Conservation (phyloP, 2,888 invertebrate genomes). For the Scrobipalpa atriplicella region DNA sequence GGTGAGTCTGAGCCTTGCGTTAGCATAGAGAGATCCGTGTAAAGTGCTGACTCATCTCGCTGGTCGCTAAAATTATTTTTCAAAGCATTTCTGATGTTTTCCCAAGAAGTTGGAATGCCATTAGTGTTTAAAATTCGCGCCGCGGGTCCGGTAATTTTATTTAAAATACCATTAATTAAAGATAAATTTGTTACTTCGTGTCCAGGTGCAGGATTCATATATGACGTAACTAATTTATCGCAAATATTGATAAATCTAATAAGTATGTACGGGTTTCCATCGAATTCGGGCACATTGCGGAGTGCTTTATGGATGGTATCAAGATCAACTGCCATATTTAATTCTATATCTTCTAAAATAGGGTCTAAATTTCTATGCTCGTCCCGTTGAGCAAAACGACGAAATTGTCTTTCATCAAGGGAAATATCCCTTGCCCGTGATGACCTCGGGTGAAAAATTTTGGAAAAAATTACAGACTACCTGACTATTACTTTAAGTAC, state of each 20-base stretch:
- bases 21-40: conserved; percentile 6
- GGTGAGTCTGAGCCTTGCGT: conserved; percentile 10
- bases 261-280: not conserved
- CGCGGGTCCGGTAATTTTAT: conserved; percentile 11
- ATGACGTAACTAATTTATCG: not conserved
- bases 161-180: conserved; percentile 13
- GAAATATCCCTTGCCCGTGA: not conserved
- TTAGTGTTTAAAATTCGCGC: conserved; percentile 3
- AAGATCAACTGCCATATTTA: not conserved
- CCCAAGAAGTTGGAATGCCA: conserved; percentile 12
- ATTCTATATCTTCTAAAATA: not conserved
- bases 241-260: not conserved
- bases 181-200: conserved; percentile 11
- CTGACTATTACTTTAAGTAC: too few relatives aligned
- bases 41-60: conserved; percentile 11
- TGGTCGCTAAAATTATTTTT: conserved; percentile 10
- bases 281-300: conserved; percentile 3
- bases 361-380: not conserved
- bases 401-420: not conserved
- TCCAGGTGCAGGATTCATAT: conserved; percentile 13
- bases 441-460: conserved; percentile 15
- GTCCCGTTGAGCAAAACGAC: not conserved
- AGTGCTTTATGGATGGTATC: conserved; percentile 12
- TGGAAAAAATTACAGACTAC: not conserved
- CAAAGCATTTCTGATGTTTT: conserved; percentile 1